phyloP scores from a whole-genome alignment of 2,113 vertebrate genomes.

The Atlantisia rogersi region DNA sequence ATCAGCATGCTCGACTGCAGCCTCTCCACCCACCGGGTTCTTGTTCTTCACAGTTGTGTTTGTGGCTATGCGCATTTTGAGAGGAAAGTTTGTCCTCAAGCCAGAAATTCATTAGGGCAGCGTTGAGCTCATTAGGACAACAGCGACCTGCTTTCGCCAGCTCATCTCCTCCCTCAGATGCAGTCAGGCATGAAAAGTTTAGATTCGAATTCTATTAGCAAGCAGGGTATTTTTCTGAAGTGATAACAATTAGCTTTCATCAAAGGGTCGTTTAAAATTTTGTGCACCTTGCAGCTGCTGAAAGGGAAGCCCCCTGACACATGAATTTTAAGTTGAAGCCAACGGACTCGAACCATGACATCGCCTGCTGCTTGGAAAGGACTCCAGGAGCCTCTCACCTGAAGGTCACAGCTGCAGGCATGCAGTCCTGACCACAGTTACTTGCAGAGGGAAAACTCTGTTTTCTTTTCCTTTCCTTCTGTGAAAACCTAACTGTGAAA shows the following conservation, averaged over 20 bases:
- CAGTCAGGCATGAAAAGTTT: not conserved
- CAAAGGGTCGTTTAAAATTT: not conserved
- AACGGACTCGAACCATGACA: not conserved
- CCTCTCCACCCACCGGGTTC: not conserved
- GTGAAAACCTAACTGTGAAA: not conserved
- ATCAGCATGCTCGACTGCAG: not conserved
- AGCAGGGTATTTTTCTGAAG: not conserved
- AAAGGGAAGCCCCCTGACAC: not conserved
- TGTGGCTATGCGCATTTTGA: not conserved
- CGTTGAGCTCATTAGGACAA: fast-evolving
- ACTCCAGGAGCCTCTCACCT: not conserved
- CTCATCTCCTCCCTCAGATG: not conserved
- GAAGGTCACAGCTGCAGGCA: not conserved
- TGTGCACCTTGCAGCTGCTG: not conserved
- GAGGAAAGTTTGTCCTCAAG: not conserved
- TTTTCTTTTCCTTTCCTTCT: not conserved
- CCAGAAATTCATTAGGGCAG: not conserved
- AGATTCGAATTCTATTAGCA: not conserved
- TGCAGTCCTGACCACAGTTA: not conserved
- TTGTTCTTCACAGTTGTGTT: not conserved
- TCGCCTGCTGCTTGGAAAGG: not conserved
- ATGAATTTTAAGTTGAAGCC: not conserved
- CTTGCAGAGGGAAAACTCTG: not conserved
- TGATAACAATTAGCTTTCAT: not conserved
- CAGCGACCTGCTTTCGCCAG: not conserved